Conservation (phyloP, 2,113 vertebrate genomes). For the Dromiciops gliroides region DNA sequence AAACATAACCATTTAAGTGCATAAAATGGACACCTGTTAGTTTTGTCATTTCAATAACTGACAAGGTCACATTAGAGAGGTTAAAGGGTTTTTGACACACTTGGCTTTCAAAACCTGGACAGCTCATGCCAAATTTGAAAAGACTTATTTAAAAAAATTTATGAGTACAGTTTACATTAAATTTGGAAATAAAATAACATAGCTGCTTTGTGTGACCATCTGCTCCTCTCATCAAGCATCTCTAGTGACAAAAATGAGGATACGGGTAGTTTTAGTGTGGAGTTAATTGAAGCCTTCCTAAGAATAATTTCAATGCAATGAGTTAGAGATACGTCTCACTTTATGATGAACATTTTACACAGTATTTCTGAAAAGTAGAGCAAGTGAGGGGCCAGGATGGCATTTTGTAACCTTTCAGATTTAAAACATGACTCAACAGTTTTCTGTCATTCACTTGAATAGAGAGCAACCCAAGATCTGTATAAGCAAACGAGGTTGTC, state of each 20-base stretch:
- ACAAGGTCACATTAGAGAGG: not conserved
- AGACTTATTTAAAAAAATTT: conserved; percentile 81
- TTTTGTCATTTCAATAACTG: not conserved
- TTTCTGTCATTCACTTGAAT: conserved; percentile 59
- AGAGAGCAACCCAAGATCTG: conserved; percentile 38
- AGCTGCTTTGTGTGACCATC: conserved; percentile 83
- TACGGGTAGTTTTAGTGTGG: conserved; percentile 80
- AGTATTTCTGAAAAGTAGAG: conserved; percentile 78
- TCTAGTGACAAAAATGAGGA: conserved; percentile 82
- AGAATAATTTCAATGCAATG: conserved; percentile 85
- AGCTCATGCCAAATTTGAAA: conserved; percentile 67
- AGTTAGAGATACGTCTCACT: conserved; percentile 82
- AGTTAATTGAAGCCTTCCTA: conserved; percentile 85
- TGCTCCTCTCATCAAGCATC: conserved; percentile 83
- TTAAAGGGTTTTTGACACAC: conserved; percentile 46
- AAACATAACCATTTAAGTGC: not conserved
- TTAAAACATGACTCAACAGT: conserved; percentile 70
- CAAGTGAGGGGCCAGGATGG: conserved; percentile 65
- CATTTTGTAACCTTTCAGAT: conserved; percentile 72
- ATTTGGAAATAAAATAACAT: conserved; percentile 85
- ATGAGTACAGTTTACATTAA: conserved; percentile 82
- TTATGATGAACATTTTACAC: conserved; percentile 76
- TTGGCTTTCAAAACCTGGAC: conserved; percentile 60
- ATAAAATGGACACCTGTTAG: not conserved
- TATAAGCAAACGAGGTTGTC: not conserved